Conservation (phyloP, 1,140 invertebrate genomes). For the Eumaeus atala region DNA sequence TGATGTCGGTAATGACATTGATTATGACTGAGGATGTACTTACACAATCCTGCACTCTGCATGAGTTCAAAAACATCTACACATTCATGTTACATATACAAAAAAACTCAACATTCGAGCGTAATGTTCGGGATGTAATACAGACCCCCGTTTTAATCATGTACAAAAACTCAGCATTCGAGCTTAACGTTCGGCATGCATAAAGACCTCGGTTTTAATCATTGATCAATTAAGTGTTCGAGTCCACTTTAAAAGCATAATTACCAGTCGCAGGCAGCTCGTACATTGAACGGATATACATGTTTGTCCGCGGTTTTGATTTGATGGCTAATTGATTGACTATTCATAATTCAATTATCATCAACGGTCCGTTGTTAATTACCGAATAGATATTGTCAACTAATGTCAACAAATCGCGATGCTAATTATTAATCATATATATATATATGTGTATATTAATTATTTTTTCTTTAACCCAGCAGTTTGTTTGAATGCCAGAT, state of each 20-base stretch:
- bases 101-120: too few relatives aligned
- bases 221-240: conserved; percentile 46
- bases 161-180: too few relatives aligned
- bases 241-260: conserved; percentile 55
- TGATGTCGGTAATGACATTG: too few relatives aligned
- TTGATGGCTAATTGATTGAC: conserved; percentile 11
- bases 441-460: too few relatives aligned
- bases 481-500: too few relatives aligned
- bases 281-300: conserved; percentile 29
- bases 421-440: conserved; percentile 12
- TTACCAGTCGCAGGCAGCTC: conserved; percentile 41
- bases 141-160: too few relatives aligned
- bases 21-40: too few relatives aligned
- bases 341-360: conserved; percentile 8
- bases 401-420: conserved; percentile 25
- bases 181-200: conserved; percentile 14
- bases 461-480: too few relatives aligned
- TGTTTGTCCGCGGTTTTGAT: conserved; percentile 4
- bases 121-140: too few relatives aligned
- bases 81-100: too few relatives aligned
- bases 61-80: too few relatives aligned
- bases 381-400: conserved; percentile 37
- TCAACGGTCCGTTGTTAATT: conserved; percentile 17
- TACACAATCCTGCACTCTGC: too few relatives aligned
- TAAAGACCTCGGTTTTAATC: conserved; percentile 46